A percentile compares a stretch with the other conserved stretches of the same genome.
These are phyloP conservation scores for Callorhinus ursinus DNA, from an alignment of 2,113 vertebrate species.

Conservation along the genomic window DNA sequence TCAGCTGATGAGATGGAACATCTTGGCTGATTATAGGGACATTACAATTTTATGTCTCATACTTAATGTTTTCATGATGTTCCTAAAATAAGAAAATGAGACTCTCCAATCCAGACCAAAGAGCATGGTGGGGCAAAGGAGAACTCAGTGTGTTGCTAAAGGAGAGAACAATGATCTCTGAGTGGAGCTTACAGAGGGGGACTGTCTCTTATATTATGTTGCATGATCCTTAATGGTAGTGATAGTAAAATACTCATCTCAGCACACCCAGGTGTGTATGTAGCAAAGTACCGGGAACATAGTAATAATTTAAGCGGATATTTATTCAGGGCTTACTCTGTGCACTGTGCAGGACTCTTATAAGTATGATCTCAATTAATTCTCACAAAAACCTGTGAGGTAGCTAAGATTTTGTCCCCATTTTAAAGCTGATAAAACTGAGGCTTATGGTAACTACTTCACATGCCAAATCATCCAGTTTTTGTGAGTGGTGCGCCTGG, in stretches of 20 bases:
- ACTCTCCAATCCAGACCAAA: not conserved
- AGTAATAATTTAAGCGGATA: not conserved
- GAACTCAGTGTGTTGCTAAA: not conserved
- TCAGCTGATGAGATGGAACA: not conserved
- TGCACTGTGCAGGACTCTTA: constrained; percentile 17
- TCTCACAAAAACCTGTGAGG: not conserved
- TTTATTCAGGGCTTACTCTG: not conserved
- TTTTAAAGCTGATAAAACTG: not conserved
- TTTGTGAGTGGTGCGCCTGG: not conserved
- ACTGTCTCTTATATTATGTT: not conserved
- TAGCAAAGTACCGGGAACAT: not conserved
- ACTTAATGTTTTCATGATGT: not conserved
- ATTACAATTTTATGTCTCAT: not conserved
- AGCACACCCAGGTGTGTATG: not conserved
- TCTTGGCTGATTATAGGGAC: not conserved
- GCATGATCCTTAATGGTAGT: not conserved
- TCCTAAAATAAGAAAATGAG: not conserved
- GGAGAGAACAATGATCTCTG: not conserved
- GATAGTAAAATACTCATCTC: not conserved
- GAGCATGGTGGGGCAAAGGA: not conserved
- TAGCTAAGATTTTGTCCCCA: not conserved
- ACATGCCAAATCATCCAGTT: not conserved
- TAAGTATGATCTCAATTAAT: not conserved
- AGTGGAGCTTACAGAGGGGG: not conserved
- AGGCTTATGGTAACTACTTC: not conserved